Evolutionary conservation across 2,888 invertebrate genomes (phyloP), one percentile per base, ranked within the genome.

Genomic region (Oligia fasciuncula): DNA sequence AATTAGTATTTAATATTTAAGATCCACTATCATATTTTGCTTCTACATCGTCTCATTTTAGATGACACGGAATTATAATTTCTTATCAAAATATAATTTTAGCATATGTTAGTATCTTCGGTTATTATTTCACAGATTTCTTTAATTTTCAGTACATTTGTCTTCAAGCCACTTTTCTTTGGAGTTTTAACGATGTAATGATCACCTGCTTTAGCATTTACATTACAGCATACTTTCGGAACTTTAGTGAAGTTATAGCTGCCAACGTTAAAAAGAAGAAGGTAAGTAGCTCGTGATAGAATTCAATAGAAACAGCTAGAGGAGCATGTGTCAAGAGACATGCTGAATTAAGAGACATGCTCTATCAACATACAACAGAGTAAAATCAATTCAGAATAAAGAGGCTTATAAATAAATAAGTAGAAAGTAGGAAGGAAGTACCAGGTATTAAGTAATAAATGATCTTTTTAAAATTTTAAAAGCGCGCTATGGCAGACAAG

Each of bases 131-230:
- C 19, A 46, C 13, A 3, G 13, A 5, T 51, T 54, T 46, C 13
- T 83, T 60, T 76, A 9, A 35, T 68, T 85, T 85, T 63, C 88
- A 92, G 93, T 63, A 89, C 76, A 79, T 88, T 19, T 82, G 85
- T 29, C 49, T 89, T 0, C 93, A 93, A 82, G 68, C 87, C 1
- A 88, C 86, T 6, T 88, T 93, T 68, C 54, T 92, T 6, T 91
- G 90, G 89, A 90, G 81, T 62, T 85, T 90, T 51, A 84, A 78
- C 0, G 91, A 93, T 79, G 81, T 91, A 0, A 29, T 91, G 49
- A 90, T 90, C 6, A 90, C 89, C 57, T 90, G 89, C 62, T 84
- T 90, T 46, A 92, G 91, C 75, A 86, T 92, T 35, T 93, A 93
- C 62, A 75, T 93, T 6, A 87, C 84, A 19, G 85, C 89, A 6